Conservation (phyloP, 1,140 invertebrate genomes). For the Pogonus chalceus region DNA sequence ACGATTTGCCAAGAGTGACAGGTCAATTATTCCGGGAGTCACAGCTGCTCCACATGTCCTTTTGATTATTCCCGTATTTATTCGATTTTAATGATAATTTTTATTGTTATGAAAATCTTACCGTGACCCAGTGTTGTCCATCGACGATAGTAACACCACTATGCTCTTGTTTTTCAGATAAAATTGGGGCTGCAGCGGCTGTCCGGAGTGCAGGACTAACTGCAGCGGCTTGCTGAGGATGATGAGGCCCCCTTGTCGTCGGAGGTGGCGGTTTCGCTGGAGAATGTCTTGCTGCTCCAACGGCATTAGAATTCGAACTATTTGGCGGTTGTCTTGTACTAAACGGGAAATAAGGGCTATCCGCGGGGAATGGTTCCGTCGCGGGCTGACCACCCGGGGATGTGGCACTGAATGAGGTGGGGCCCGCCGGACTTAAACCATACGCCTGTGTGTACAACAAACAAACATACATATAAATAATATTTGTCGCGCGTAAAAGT, state of each 20-base stretch:
- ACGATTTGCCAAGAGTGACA: slow-evolving; percentile 24
- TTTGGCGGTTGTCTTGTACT: slow-evolving; percentile 26
- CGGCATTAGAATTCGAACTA: neutral
- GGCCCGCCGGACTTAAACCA: slow-evolving; percentile 33
- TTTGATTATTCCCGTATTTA: neutral
- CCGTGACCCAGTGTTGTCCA: slow-evolving; percentile 33
- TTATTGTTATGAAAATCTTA: slow-evolving; percentile 18
- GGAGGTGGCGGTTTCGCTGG: slow-evolving; percentile 33
- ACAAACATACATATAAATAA: too few species aligned
- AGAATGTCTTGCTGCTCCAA: slow-evolving; percentile 19
- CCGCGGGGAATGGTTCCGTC: slow-evolving; percentile 32
- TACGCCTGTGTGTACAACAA: slow-evolving; percentile 27
- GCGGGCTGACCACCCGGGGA: slow-evolving; percentile 27
- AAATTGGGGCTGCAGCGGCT: slow-evolving; percentile 23
- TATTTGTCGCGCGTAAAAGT: too few species aligned
- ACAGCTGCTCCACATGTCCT: neutral
- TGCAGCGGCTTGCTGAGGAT: slow-evolving; percentile 16
- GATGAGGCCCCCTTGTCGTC: neutral
- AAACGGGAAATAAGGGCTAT: slow-evolving; percentile 34
- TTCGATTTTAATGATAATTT: neutral
- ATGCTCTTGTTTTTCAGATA: slow-evolving; percentile 17
- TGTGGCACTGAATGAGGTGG: slow-evolving; percentile 29
- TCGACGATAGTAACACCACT: slow-evolving; percentile 25
- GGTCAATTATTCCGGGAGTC: slow-evolving; percentile 19
- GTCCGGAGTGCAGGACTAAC: slow-evolving; percentile 13